These are phyloP conservation scores for Darevskia mixta DNA, from an alignment of 2,797 vertebrate genomes.

Conservation along the genomic window DNA sequence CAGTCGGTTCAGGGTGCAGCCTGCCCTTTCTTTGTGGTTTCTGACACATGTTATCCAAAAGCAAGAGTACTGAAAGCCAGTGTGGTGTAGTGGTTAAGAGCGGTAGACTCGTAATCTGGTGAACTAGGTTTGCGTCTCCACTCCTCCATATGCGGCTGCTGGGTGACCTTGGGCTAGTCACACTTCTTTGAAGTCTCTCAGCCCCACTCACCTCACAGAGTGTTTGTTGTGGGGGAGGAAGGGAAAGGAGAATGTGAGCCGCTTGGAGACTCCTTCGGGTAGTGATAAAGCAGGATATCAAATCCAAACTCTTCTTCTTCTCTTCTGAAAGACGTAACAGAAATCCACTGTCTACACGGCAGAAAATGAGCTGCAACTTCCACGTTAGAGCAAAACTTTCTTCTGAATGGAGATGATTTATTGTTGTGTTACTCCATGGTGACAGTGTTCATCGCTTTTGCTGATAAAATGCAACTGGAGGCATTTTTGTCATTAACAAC, in stretches of 20 bases:
- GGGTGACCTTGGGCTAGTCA: too few relatives aligned
- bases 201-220: too few relatives aligned
- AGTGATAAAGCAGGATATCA: too few relatives aligned
- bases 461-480: slow-evolving; percentile 47
- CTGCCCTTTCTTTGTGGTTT: background rate
- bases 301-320: too few relatives aligned
- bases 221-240: too few relatives aligned
- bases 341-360: slow-evolving; percentile 33
- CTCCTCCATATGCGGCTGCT: too few relatives aligned
- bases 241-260: too few relatives aligned
- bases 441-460: slow-evolving; percentile 36
- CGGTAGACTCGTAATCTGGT: too few relatives aligned
- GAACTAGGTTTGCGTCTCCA: too few relatives aligned
- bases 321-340: slow-evolving; percentile 32
- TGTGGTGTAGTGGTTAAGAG: too few relatives aligned
- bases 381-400: slow-evolving; percentile 34
- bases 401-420: slow-evolving; percentile 23
- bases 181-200: too few relatives aligned
- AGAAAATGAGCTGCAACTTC: slow-evolving; percentile 24
- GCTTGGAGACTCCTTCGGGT: too few relatives aligned
- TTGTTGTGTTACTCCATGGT: slow-evolving; percentile 47
- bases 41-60: background rate
- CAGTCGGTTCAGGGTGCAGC: background rate
- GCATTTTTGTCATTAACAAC: slow-evolving; percentile 46
- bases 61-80: slow-evolving; percentile 10